Conservation (phyloP, 1,140 invertebrate genomes). For the Sycobia sp. region DNA sequence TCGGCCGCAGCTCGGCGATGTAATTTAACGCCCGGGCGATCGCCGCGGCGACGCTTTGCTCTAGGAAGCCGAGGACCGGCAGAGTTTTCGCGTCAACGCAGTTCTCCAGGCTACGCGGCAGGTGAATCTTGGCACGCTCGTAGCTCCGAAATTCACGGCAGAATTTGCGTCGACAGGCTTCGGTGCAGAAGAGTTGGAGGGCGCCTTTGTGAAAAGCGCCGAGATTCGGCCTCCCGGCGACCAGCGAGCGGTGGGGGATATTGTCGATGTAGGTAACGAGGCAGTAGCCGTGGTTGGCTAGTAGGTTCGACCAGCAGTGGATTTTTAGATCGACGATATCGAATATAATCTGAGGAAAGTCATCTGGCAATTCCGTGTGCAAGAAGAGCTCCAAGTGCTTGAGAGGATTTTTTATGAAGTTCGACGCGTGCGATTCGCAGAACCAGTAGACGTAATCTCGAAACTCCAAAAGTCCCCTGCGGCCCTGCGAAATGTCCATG, state of each 20-base stretch:
- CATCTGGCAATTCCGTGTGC: conserved; percentile 53
- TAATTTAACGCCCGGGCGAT: conserved; percentile 61
- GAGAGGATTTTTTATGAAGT: conserved; percentile 56
- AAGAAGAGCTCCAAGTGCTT: conserved; percentile 48
- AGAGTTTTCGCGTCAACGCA: conserved; percentile 48
- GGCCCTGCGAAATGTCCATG: conserved; percentile 56
- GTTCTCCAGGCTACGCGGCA: conserved; percentile 49
- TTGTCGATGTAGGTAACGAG: conserved; percentile 65
- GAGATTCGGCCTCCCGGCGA: conserved; percentile 52
- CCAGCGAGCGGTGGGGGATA: conserved; percentile 55
- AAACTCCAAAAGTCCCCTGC: conserved; percentile 63
- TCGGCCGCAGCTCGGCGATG: conserved; percentile 60
- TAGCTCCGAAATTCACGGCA: conserved; percentile 56
- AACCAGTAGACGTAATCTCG: conserved; percentile 64
- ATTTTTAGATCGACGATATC: conserved; percentile 46
- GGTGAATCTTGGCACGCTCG: conserved; percentile 53
- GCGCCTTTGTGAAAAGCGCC: conserved; percentile 56
- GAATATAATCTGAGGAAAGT: conserved; percentile 57
- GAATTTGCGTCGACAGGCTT: conserved; percentile 61
- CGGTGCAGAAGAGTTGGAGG: conserved; percentile 64
- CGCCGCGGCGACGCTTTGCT: conserved; percentile 62
- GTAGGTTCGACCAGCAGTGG: conserved; percentile 40
- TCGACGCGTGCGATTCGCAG: conserved; percentile 59
- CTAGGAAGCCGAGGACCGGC: conserved; percentile 64
- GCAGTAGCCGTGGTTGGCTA: conserved; percentile 63